Percentiles rank a stretch among this genome's conserved stretches.
phyloP scores from a whole-genome alignment of 2,888 invertebrate species.

The Lottia gigantea region DNA sequence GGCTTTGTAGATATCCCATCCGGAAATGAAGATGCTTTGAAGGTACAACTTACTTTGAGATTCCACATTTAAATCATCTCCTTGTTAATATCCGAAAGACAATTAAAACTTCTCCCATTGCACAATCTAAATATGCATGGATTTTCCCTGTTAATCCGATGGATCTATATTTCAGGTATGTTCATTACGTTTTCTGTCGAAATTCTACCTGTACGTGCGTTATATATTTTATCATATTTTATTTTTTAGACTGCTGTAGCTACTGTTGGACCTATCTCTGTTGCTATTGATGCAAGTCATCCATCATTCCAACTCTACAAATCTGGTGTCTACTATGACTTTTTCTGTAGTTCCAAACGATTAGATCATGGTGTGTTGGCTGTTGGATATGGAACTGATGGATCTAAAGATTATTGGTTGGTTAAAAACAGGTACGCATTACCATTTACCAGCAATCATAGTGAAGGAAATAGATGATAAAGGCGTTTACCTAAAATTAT shows the following conservation, averaged over 20 bases:
- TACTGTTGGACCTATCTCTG: conserved; percentile 84
- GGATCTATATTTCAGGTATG: conserved; percentile 73
- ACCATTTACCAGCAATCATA: too few species aligned
- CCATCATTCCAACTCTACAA: conserved; percentile 77
- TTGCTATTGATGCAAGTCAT: conserved; percentile 87
- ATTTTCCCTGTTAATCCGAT: conserved; percentile 89
- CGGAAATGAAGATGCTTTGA: conserved; percentile 79
- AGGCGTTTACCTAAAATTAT: too few species aligned
- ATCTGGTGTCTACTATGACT: conserved; percentile 79
- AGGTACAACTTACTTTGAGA: conserved; percentile 47
- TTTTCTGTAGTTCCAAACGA: conserved; percentile 79
- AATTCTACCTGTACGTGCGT: too few species aligned
- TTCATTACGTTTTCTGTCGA: too few species aligned
- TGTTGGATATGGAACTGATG: conserved; percentile 82
- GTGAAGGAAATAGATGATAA: too few species aligned
- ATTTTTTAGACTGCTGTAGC: conserved; percentile 78
- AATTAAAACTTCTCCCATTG: conserved; percentile 85
- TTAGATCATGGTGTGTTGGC: conserved; percentile 89
- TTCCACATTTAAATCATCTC: too few species aligned
- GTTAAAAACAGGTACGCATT: conserved; percentile 80
- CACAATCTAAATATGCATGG: conserved; percentile 85
- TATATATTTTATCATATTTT: too few species aligned
- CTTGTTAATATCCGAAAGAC: conserved; percentile 44
- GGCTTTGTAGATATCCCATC: conserved; percentile 82
- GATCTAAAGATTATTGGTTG: conserved; percentile 81